Evolutionary conservation across 2,797 vertebrate species (phyloP).

Genomic region (Pseudochirops cupreus): DNA sequence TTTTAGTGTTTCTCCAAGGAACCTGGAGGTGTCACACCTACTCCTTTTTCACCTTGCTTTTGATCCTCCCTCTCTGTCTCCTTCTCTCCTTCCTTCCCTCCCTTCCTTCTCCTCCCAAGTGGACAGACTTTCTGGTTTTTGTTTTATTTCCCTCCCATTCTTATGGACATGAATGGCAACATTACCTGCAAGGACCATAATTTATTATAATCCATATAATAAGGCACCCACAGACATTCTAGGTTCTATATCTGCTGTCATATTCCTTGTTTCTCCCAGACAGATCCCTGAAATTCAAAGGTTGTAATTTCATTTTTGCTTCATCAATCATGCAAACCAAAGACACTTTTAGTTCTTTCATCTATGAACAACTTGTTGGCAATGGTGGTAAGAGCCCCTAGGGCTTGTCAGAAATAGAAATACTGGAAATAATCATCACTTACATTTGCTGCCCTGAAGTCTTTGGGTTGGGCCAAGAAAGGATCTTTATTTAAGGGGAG

Average conservation of each 20-base stretch:
- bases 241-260: background rate
- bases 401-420: constrained; percentile 60
- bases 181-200: background rate
- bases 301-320: constrained; percentile 8
- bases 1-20: background rate
- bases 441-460: background rate
- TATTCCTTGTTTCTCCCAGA: constrained; percentile 6
- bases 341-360: constrained; percentile 43
- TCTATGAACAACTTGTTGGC: constrained; percentile 26
- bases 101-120: background rate
- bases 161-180: background rate
- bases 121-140: background rate
- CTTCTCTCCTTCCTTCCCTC: background rate
- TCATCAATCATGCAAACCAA: constrained; percentile 27
- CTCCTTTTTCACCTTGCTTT: background rate
- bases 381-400: constrained; percentile 11
- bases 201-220: background rate
- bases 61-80: background rate
- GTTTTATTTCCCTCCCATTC: background rate
- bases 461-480: constrained; percentile 18
- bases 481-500: background rate
- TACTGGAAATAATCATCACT: constrained; percentile 15
- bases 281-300: constrained; percentile 9
- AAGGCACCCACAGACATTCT: background rate
- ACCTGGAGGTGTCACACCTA: background rate